Evolutionary conservation across 2,888 invertebrate genomes (phyloP).

Genomic region (Eupithecia subfuscata): DNA sequence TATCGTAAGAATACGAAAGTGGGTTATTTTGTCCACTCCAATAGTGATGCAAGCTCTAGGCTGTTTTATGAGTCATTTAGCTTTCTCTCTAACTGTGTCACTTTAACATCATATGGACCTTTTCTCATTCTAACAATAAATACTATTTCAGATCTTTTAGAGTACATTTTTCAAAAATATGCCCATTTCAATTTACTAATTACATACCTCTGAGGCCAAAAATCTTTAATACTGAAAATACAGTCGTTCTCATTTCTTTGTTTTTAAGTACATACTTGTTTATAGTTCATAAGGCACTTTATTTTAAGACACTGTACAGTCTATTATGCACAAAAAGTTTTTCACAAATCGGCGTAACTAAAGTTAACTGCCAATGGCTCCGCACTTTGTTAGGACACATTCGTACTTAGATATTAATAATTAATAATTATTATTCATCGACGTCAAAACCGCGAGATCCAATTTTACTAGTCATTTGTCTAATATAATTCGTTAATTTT

Average conservation of each 20-base stretch:
- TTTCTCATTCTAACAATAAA: slow-evolving; percentile 23
- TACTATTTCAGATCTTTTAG: slow-evolving; percentile 42
- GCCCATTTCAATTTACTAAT: slow-evolving; percentile 40
- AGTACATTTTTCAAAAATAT: slow-evolving; percentile 35
- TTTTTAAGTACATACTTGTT: slow-evolving; percentile 64
- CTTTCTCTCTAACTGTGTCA: slow-evolving; percentile 40
- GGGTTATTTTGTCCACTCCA: slow-evolving; percentile 43
- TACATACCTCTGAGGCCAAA: slow-evolving; percentile 44
- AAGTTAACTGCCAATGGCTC: slow-evolving; percentile 45
- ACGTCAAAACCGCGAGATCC: slow-evolving; percentile 63
- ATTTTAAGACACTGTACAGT: slow-evolving; percentile 64
- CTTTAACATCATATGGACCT: slow-evolving; percentile 27
- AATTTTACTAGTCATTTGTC: slow-evolving; percentile 62
- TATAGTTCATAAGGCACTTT: slow-evolving; percentile 62
- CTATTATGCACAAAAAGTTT: slow-evolving; percentile 45
- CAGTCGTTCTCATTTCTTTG: slow-evolving; percentile 56
- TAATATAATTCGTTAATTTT: slow-evolving; percentile 46
- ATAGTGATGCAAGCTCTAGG: slow-evolving; percentile 44
- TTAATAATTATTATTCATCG: slow-evolving; percentile 74
- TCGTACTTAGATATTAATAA: slow-evolving; percentile 69
- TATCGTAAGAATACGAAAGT: slow-evolving; percentile 44
- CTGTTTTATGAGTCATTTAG: slow-evolving; percentile 46
- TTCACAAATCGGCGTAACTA: slow-evolving; percentile 38
- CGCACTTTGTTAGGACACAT: slow-evolving; percentile 71
- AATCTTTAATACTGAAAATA: slow-evolving; percentile 62